Base-by-base conservation (phyloP, 2,113 vertebrate species). In the Cyphomyrus discorhynchus region DNA sequence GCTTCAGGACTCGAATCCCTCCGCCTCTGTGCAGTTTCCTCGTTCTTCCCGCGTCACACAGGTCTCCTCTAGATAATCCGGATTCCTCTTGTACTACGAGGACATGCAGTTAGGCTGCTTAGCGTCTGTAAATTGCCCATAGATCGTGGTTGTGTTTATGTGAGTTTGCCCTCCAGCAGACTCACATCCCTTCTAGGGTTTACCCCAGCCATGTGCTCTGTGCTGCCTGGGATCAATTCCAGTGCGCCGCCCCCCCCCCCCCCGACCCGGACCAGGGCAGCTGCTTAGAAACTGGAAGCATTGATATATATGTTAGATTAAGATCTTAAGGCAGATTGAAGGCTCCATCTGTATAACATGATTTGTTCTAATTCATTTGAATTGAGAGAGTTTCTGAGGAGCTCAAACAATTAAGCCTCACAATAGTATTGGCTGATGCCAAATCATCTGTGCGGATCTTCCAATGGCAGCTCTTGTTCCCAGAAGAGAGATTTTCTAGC, bases 341-440 rank as follows among this genome's bases (percentile, higher is more conserved):
- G n/a, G 50, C 85, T 31, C 45, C 50, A 87, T 87, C 85, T 87
- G 85, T 35, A 53, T 50, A 84, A 84, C 42, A 84, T 31, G 85
- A 35, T 52, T 46, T 27, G 15, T 8, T 77, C 31, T 77, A 77
- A 77, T 77, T 87, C 47, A 56, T 87, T 56, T 87, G 85, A 53
- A 53, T 47, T 53, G n/a, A 15, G 47, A 85, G 83, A 85, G 21
- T 50, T 85, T 85, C 83, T 50, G 46, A 17, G n/a, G 50, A 53
- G 49, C 85, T 87, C 50, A 53, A 53, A 53, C 50, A 87, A 56
- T 87, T 35, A 47, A 53, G 31, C 50, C 31, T 27, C 85, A 52
- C 85, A 35, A 31, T 35, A 56, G 45, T 87, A 50, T 94, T 90
- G 91, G 91, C 91, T 93, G 92, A 91, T 93, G 92, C 90, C 92